These are phyloP conservation scores for Microctonus aethiopoides DNA, from an alignment of 2,888 invertebrate genomes.

Conservation along the genomic window DNA sequence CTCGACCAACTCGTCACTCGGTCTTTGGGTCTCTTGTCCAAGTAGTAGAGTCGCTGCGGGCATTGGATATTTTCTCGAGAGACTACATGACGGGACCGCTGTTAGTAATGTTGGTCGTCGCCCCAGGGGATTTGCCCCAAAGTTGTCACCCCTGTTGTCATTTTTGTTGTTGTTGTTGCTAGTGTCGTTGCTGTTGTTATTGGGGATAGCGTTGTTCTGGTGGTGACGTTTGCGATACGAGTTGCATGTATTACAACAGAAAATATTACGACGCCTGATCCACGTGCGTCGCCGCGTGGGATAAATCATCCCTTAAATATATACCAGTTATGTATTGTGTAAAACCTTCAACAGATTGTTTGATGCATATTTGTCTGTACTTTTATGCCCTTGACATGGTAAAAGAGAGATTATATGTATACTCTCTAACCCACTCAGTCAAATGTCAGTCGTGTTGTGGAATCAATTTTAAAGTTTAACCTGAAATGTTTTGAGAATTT, in stretches of 20 bases:
- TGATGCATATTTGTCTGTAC: background rate
- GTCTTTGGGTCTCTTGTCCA: constrained; percentile 23
- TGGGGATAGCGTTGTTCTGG: background rate
- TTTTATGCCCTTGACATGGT: background rate
- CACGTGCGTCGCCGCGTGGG: constrained; percentile 40
- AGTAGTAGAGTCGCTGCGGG: constrained; percentile 21
- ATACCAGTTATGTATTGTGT: background rate
- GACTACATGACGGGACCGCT: constrained; percentile 19
- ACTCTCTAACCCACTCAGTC: constrained; percentile 8
- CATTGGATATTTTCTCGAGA: constrained; percentile 29
- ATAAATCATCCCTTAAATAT: constrained; percentile 33
- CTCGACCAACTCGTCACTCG: constrained; percentile 16
- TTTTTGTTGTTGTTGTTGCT: background rate
- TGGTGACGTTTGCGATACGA: constrained; percentile 29
- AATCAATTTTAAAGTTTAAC: constrained; percentile 33
- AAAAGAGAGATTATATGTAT: background rate
- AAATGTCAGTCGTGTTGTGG: constrained; percentile 35
- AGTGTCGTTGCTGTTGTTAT: background rate
- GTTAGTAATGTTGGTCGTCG: constrained; percentile 6
- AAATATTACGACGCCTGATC: constrained; percentile 40
- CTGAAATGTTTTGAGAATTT: constrained; percentile 16
- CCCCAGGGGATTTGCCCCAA: constrained; percentile 24
- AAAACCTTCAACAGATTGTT: background rate
- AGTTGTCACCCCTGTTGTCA: constrained; percentile 30
- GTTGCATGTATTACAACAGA: constrained; percentile 52